These are phyloP conservation scores for Rhopalosiphum padi DNA, from an alignment of 1,140 invertebrate species.

Conservation along the genomic window DNA sequence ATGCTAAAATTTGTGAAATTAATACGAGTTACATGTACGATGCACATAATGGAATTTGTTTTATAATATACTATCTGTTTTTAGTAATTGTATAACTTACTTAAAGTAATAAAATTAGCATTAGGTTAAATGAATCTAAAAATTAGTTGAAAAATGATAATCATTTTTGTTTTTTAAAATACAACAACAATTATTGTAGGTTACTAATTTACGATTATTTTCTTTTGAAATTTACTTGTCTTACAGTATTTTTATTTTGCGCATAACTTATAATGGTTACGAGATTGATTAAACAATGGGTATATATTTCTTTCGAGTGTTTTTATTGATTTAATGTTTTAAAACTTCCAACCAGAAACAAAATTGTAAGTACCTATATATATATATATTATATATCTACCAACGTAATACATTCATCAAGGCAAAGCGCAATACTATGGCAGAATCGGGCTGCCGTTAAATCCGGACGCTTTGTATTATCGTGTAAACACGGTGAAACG, in stretches of 20 bases:
- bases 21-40: background rate
- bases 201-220: background rate
- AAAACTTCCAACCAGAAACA: background rate
- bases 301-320: conserved; percentile 16
- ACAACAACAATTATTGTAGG: background rate
- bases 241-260: background rate
- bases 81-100: background rate
- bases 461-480: conserved; percentile 22
- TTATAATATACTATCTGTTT: background rate
- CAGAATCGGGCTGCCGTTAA: background rate
- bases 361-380: background rate
- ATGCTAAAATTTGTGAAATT: background rate
- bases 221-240: background rate
- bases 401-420: background rate
- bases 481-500: conserved; percentile 23
- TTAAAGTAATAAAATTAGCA: background rate
- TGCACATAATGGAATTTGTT: background rate
- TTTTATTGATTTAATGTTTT: conserved; percentile 10
- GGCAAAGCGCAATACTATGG: background rate
- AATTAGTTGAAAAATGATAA: background rate
- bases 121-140: background rate
- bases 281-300: conserved; percentile 4
- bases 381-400: background rate
- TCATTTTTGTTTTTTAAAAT: background rate
- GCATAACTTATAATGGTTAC: background rate